phyloP scores from a whole-genome alignment of 1,140 invertebrate species.

The Harpegnathos saltator region DNA sequence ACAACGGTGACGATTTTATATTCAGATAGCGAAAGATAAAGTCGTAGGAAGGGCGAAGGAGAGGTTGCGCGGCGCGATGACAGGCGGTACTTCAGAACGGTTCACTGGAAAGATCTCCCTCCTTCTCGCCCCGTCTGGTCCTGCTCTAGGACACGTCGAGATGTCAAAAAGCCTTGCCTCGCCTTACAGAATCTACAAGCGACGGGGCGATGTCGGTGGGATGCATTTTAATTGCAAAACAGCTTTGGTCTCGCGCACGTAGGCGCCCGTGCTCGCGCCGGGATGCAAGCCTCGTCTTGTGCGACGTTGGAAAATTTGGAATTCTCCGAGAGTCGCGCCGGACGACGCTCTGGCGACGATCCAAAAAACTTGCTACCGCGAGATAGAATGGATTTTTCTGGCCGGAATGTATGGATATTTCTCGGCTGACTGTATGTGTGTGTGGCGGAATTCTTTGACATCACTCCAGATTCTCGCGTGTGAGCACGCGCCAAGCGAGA shows the following conservation, averaged over 20 bases:
- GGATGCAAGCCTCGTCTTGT: slow-evolving; percentile 41
- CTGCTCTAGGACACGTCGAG: background rate
- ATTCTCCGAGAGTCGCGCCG: slow-evolving; percentile 47
- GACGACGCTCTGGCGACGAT: slow-evolving; percentile 39
- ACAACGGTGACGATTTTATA: background rate
- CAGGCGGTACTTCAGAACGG: background rate
- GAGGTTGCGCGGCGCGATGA: slow-evolving; percentile 11
- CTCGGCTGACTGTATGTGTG: slow-evolving; percentile 51
- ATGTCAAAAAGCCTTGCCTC: slow-evolving; percentile 48
- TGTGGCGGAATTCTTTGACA: slow-evolving; percentile 45
- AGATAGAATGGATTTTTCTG: slow-evolving; percentile 43
- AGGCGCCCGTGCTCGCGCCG: background rate
- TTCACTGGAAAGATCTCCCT: slow-evolving; percentile 8
- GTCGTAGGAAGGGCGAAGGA: background rate
- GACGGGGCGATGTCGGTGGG: background rate
- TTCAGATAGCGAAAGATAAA: background rate
- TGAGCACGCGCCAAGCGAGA: background rate
- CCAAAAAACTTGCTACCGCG: slow-evolving; percentile 57
- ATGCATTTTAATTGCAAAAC: slow-evolving; percentile 61
- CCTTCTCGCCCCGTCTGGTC: background rate
- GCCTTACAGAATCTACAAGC: slow-evolving; percentile 44
- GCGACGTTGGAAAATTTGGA: slow-evolving; percentile 36
- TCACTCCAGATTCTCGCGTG: slow-evolving; percentile 10
- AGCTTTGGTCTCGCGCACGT: slow-evolving; percentile 41
- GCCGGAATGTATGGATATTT: slow-evolving; percentile 45